Conservation (phyloP, 2,888 invertebrate genomes). For the Molorchus minor region DNA sequence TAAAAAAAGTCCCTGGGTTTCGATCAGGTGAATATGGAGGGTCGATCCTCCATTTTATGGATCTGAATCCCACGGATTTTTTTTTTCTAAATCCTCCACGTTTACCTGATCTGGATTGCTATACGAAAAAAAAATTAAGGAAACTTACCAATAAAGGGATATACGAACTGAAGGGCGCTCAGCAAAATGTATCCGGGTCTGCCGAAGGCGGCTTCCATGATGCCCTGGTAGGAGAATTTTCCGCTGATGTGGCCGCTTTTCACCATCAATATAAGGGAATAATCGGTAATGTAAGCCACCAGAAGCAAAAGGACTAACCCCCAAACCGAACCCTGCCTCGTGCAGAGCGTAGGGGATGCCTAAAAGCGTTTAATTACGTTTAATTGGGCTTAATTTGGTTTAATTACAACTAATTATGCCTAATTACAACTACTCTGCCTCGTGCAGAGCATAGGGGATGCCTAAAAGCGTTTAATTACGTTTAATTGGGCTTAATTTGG, state of each 20-base stretch:
- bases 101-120: background rate
- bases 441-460: constrained; percentile 82
- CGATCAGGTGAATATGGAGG: background rate
- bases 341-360: constrained; percentile 83
- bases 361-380: constrained; percentile 53
- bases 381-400: constrained; percentile 5
- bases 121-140: background rate
- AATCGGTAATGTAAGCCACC: constrained; percentile 82
- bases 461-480: constrained; percentile 63
- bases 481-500: constrained; percentile 5
- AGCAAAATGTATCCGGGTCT: constrained; percentile 79
- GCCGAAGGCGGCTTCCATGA: constrained; percentile 85
- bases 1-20: background rate
- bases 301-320: constrained; percentile 73
- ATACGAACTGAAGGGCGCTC: constrained; percentile 80
- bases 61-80: background rate
- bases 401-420: background rate
- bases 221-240: constrained; percentile 78
- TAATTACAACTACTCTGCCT: no score
- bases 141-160: constrained; percentile 80
- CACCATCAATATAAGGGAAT: constrained; percentile 82
- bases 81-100: background rate
- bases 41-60: background rate
- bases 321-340: constrained; percentile 82
- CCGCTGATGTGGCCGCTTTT: constrained; percentile 78